Evolutionary conservation across 1,140 invertebrate genomes (phyloP), one percentile per base, ranked within the genome.

Genomic region (Sycobia sp.): DNA sequence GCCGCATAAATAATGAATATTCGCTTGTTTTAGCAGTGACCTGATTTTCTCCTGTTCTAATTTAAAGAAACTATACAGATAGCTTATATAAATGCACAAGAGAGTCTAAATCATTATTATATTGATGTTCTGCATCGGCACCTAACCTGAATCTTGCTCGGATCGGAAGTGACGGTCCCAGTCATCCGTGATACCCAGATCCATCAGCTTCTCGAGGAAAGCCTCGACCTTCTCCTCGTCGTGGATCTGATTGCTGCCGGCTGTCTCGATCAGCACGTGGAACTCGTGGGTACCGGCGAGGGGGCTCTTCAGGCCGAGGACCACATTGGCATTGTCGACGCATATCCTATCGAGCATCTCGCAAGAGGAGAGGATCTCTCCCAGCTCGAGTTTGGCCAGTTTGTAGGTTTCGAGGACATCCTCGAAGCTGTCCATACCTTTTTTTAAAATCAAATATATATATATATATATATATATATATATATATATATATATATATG

Each of bases 301-400:
- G 25, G 81, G 80, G 62, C 72, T 81, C 69, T 81, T 85, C 13
- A 93, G 65, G n/a, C 86, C 86, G 13, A 90, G 83, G 68, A 89
- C 83, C 10, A 80, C 71, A 1, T 82, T 82, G 2, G 88, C 86
- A 44, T 86, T 82, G 7, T 83, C 79, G 67, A 95, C 76, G 0
- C 91, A 86, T n/a, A 73, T 66, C 22, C 82, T 81, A 77, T 98
- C 96, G 58, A 97, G 91, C 81, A 98, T 88, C 83, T 98, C 96
- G 82, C 93, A 96, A 0, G 96, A 94, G 22, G 95, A 97, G 18
- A 99, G 78, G 63, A 97, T 93, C 83, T 97, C 95, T 3, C 88
- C 90, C 2, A 98, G 81, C 56, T 89, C 86, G 2, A 74, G 75
- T 76, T 90, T 93, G 0, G 92, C 90, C 61, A 86, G 81, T 67